Evolutionary conservation across 2,888 invertebrate species (phyloP).

Genomic region (Chrysotoxum bicinctum): DNA sequence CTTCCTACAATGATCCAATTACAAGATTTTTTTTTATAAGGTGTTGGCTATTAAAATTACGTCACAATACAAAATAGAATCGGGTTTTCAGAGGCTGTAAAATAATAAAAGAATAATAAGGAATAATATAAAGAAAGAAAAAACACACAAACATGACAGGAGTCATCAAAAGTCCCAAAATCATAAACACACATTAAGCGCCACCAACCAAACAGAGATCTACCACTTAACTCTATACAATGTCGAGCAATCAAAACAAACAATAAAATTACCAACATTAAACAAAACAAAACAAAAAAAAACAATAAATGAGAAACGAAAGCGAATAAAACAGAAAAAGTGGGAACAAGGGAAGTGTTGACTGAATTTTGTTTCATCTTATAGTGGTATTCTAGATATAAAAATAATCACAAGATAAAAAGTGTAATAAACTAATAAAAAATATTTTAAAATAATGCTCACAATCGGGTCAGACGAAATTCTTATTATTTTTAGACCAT

Average conservation of each 20-base stretch:
- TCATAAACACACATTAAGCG: slow-evolving; percentile 64
- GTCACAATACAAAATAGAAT: slow-evolving; percentile 47
- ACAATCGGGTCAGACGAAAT: background rate
- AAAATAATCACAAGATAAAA: slow-evolving; percentile 68
- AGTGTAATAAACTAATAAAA: slow-evolving; percentile 63
- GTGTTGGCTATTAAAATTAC: slow-evolving; percentile 43
- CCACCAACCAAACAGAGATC: slow-evolving; percentile 40
- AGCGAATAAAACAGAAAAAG: slow-evolving; percentile 40
- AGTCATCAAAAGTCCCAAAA: slow-evolving; percentile 53
- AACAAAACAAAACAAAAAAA: slow-evolving; percentile 54
- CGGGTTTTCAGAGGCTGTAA: slow-evolving; percentile 13
- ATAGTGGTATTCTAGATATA: slow-evolving; percentile 24
- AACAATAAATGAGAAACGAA: slow-evolving; percentile 60
- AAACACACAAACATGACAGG: slow-evolving; percentile 35
- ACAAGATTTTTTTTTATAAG: slow-evolving; percentile 44
- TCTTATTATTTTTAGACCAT: background rate
- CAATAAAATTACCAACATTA: slow-evolving; percentile 72
- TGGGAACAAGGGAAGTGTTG: slow-evolving; percentile 34
- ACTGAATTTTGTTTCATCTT: slow-evolving; percentile 28
- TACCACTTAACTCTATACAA: slow-evolving; percentile 37
- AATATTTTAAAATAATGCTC: background rate
- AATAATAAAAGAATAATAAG: slow-evolving; percentile 44
- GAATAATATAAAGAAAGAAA: background rate
- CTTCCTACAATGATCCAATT: slow-evolving; percentile 63
- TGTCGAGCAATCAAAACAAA: slow-evolving; percentile 71